These are phyloP conservation scores for Chloropsis hardwickii DNA, from an alignment of 2,113 vertebrate species.

Conservation along the genomic window DNA sequence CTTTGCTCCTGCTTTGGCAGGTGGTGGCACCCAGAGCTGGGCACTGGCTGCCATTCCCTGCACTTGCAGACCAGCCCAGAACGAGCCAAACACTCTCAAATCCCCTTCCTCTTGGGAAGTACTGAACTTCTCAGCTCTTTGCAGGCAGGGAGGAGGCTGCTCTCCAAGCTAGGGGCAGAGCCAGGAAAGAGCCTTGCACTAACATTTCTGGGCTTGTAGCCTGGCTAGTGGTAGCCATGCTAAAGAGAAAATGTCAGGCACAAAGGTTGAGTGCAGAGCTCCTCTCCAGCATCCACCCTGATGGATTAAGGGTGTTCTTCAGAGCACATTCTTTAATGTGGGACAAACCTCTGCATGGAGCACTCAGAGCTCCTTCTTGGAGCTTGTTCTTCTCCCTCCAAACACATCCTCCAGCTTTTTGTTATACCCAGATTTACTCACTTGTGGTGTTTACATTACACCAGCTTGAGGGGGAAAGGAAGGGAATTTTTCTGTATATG, in stretches of 20 bases:
- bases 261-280: background rate
- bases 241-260: background rate
- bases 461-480: background rate
- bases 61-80: background rate
- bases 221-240: background rate
- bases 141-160: background rate
- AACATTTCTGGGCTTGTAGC: background rate
- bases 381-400: background rate
- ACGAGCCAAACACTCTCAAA: background rate
- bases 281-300: background rate
- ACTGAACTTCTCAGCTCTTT: background rate
- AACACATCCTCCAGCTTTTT: background rate
- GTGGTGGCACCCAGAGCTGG: background rate
- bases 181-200: background rate
- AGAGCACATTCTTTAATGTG: background rate
- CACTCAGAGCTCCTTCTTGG: background rate
- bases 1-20: background rate
- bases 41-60: background rate
- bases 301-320: background rate
- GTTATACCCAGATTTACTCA: constrained; percentile 8
- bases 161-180: background rate
- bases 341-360: background rate
- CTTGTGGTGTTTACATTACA: constrained; percentile 50
- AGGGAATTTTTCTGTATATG: constrained; percentile 45
- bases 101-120: accelerated